A percentile compares a stretch with the other conserved stretches of the same genome.
Conservation (phyloP, 1,140 invertebrate species). For the Drosophila teissieri region DNA sequence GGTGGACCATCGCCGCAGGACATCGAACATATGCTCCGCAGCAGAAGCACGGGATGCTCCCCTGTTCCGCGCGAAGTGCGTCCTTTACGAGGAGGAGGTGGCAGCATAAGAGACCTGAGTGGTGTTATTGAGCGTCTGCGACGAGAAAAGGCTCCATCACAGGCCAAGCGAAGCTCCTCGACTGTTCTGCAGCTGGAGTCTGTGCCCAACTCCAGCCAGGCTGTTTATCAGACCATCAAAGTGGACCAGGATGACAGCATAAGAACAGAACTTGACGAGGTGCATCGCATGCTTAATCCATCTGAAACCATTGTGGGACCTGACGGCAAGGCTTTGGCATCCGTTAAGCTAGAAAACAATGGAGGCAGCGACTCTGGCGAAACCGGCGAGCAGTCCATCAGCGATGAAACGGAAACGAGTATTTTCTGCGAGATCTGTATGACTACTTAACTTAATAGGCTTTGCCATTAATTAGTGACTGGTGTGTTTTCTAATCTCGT, state of each 20-base stretch:
- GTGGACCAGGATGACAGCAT: constrained; percentile 67
- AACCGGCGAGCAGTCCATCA: constrained; percentile 58
- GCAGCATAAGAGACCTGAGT: constrained; percentile 69
- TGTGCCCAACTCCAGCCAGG: constrained; percentile 65
- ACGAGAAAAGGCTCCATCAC: constrained; percentile 52
- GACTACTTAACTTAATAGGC: constrained; percentile 24
- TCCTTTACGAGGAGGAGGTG: constrained; percentile 47
- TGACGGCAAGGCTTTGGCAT: constrained; percentile 86
- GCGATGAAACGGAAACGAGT: constrained; percentile 65
- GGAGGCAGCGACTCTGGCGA: constrained; percentile 73
- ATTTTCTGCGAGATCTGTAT: constrained; percentile 76
- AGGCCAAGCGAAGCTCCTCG: constrained; percentile 25
- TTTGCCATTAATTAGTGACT: constrained; percentile 18
- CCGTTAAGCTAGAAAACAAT: constrained; percentile 61
- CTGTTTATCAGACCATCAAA: constrained; percentile 80
- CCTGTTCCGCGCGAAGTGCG: constrained; percentile 65
- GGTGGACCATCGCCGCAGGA: constrained; percentile 51
- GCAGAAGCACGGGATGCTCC: constrained; percentile 66
- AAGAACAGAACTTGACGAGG: constrained; percentile 73
- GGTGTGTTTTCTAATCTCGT: constrained; percentile 9
- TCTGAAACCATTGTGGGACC: constrained; percentile 86
- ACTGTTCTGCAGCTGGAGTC: constrained; percentile 67
- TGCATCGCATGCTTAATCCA: constrained; percentile 69
- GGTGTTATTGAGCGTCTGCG: constrained; percentile 77
- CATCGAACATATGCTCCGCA: constrained; percentile 64